Evolutionary conservation across 2,888 invertebrate species (phyloP).

Genomic region (Philaethria dido): DNA sequence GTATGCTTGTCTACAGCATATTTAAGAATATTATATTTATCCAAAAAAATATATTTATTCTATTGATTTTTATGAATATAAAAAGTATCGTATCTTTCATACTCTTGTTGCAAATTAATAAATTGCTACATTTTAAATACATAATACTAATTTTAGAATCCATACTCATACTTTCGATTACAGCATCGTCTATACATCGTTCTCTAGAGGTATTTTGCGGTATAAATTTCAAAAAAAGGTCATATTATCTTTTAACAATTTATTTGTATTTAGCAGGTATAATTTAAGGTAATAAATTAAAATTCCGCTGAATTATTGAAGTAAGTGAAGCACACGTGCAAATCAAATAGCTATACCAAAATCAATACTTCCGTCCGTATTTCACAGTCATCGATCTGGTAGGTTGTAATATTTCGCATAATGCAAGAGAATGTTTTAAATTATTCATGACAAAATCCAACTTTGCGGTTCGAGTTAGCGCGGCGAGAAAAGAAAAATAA

Average conservation of each 20-base stretch:
- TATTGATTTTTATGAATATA: not conserved
- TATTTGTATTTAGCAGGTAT: too few relatives aligned
- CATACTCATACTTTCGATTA: too few relatives aligned
- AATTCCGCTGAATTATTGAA: not conserved
- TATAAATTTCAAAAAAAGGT: too few relatives aligned
- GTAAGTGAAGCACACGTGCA: constrained; percentile 4
- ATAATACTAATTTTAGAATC: not conserved
- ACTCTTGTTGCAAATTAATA: too few relatives aligned
- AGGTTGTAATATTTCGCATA: constrained; percentile 60
- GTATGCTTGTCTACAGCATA: not conserved
- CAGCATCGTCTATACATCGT: too few relatives aligned
- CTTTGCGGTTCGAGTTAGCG: constrained; percentile 60
- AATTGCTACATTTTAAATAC: not conserved
- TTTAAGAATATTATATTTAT: not conserved
- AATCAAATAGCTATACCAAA: constrained; percentile 23
- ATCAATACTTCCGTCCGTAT: constrained; percentile 34
- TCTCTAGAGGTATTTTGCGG: too few relatives aligned
- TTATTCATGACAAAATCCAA: constrained; percentile 77
- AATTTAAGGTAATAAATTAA: not conserved
- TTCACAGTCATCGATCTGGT: constrained; percentile 36
- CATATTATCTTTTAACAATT: too few relatives aligned
- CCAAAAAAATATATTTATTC: not conserved
- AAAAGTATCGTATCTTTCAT: not conserved
- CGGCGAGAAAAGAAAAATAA: constrained; percentile 62
- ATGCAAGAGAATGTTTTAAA: constrained; percentile 65